A percentile compares a stretch with the other conserved stretches of the same genome.
These are phyloP conservation scores for Diploptera punctata DNA, from an alignment of 2,888 invertebrate genomes.

Conservation along the genomic window DNA sequence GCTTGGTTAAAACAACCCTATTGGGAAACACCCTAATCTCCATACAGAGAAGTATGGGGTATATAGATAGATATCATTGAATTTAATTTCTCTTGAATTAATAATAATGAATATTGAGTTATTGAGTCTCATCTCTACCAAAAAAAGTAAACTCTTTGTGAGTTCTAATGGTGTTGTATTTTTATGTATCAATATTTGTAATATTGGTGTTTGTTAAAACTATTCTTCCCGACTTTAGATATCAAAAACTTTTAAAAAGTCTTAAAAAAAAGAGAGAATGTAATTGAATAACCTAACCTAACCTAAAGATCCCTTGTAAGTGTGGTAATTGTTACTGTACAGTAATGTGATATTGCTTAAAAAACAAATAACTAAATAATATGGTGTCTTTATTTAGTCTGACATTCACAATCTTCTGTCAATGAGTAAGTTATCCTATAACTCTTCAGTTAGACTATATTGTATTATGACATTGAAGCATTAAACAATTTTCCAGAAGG, in stretches of 20 bases:
- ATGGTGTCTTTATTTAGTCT: neutral
- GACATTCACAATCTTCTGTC: neutral
- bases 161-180: constrained; percentile 2
- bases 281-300: no score
- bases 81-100: no score
- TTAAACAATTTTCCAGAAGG: no score
- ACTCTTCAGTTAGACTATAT: no score
- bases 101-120: no score
- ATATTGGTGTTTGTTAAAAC: neutral
- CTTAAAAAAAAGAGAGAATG: neutral
- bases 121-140: no score
- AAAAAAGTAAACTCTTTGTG: neutral
- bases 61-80: no score
- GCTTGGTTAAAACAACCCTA: no score
- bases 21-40: no score
- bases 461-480: no score
- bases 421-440: no score
- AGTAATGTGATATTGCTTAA: neutral
- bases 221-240: neutral
- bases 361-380: neutral
- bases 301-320: neutral
- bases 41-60: no score
- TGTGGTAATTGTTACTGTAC: neutral
- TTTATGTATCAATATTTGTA: neutral
- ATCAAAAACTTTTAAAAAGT: neutral